Percentiles rank a stretch among this genome's conserved stretches.
phyloP scores from a whole-genome alignment of 2,113 vertebrate species.

The Upupa epops region DNA sequence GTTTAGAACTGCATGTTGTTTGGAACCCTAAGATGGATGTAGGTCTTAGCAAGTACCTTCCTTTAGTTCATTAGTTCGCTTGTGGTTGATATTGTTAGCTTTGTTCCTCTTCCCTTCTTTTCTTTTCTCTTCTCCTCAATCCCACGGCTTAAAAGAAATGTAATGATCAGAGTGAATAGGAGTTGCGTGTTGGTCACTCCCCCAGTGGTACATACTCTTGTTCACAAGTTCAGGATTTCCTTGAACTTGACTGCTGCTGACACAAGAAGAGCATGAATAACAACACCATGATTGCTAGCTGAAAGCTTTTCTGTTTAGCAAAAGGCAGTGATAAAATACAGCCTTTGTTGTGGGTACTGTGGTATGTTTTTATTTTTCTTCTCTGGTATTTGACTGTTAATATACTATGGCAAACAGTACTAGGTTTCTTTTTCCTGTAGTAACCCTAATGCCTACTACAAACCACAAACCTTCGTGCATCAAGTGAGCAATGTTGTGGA shows the following conservation, averaged over 20 bases:
- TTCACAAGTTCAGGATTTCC: not conserved
- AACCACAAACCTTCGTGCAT: not conserved
- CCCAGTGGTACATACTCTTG: not conserved
- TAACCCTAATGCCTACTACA: not conserved
- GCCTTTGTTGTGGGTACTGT: not conserved
- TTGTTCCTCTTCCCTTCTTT: not conserved
- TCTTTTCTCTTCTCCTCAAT: not conserved
- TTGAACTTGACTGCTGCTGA: constrained; percentile 18
- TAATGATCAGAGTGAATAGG: not conserved
- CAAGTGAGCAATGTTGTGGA: not conserved
- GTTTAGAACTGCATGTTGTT: not conserved
- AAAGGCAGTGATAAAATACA: not conserved
- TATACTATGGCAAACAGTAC: not conserved
- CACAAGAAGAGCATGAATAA: not conserved
- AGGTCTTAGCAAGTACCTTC: not conserved
- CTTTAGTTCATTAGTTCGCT: constrained; percentile 11
- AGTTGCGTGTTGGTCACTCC: not conserved
- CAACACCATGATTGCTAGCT: not conserved
- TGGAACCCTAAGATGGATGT: not conserved
- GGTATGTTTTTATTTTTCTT: not conserved
- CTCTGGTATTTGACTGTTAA: not conserved
- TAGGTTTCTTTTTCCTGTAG: not conserved
- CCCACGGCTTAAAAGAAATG: too few relatives aligned
- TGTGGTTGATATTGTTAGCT: not conserved
- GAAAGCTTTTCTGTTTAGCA: constrained; percentile 3